Conservation (phyloP, 2,888 invertebrate genomes). For the Drosophila trichaetosa region DNA sequence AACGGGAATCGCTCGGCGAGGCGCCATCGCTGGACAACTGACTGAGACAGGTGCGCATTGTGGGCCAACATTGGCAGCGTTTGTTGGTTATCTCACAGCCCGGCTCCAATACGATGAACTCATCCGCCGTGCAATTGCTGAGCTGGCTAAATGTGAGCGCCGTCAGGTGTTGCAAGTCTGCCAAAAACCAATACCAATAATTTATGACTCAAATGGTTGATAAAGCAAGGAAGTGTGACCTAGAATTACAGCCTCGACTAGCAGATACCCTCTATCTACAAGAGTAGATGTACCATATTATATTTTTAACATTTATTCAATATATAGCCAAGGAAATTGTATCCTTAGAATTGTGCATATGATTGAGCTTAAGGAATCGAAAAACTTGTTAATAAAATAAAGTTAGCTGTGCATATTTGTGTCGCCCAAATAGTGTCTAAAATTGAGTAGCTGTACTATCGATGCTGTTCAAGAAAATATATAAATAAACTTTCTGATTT, state of each 20-base stretch:
- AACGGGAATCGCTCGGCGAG: conserved; percentile 81
- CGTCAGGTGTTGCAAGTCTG: conserved; percentile 82
- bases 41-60: conserved; percentile 82
- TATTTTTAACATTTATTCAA: background rate
- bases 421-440: background rate
- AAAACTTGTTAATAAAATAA: background rate
- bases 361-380: background rate
- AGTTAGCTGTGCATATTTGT: background rate
- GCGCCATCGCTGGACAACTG: conserved; percentile 71
- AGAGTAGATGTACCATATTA: background rate
- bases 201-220: conserved; percentile 3
- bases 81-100: conserved; percentile 85
- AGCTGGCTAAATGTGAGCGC: conserved; percentile 70
- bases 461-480: background rate
- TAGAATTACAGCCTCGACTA: background rate
- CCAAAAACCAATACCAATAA: conserved; percentile 15
- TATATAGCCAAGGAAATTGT: background rate
- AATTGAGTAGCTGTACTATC: background rate
- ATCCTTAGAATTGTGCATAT: background rate
- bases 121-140: conserved; percentile 83
- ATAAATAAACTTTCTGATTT: background rate
- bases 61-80: conserved; percentile 85
- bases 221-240: background rate
- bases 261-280: background rate
- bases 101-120: conserved; percentile 83